These are phyloP conservation scores for Myoxocephalus aenaeus DNA, from an alignment of 2,797 vertebrate species.

Conservation along the genomic window DNA sequence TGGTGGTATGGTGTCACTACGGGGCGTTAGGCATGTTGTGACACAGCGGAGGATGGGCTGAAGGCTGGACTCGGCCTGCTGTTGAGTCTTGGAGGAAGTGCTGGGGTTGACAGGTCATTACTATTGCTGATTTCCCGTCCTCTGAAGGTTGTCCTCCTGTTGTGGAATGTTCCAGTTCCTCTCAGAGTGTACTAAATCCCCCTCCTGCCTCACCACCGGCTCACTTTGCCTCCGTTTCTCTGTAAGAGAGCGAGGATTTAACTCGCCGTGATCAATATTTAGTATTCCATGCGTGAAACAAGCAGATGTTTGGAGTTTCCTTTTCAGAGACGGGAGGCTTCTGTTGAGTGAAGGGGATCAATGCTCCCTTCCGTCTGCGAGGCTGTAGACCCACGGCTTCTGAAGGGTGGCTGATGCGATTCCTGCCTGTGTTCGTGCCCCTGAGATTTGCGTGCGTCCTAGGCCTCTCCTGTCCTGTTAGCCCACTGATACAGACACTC, in stretches of 20 bases:
- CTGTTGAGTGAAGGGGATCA: slow-evolving; percentile 91
- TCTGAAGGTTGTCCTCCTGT: slow-evolving; percentile 74
- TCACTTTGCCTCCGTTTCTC: slow-evolving; percentile 74
- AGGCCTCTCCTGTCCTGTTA: slow-evolving; percentile 79
- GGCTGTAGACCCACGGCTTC: slow-evolving; percentile 71
- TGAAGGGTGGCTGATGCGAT: slow-evolving; percentile 80
- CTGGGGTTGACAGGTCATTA: slow-evolving; percentile 75
- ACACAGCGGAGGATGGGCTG: slow-evolving; percentile 41
- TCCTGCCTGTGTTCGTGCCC: slow-evolving; percentile 64
- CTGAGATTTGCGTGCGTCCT: slow-evolving; percentile 73
- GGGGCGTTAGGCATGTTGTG: slow-evolving; percentile 69
- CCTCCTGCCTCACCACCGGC: slow-evolving; percentile 66
- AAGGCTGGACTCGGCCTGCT: slow-evolving; percentile 38
- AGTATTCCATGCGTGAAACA: slow-evolving; percentile 96
- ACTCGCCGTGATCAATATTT: slow-evolving; percentile 94
- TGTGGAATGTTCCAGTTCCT: slow-evolving; percentile 79
- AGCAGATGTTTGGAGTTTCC: slow-evolving; percentile 98
- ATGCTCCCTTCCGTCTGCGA: slow-evolving; percentile 84
- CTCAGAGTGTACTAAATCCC: slow-evolving; percentile 79
- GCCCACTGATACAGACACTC: slow-evolving; percentile 78
- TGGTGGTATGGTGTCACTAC: slow-evolving; percentile 74
- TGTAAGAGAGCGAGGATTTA: slow-evolving; percentile 86
- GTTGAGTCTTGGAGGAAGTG: slow-evolving; percentile 59
- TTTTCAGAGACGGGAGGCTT: slow-evolving; percentile 86
- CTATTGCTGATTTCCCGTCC: slow-evolving; percentile 69